phyloP scores from a whole-genome alignment of 2,113 vertebrate genomes.

The Pteruthius melanotis region DNA sequence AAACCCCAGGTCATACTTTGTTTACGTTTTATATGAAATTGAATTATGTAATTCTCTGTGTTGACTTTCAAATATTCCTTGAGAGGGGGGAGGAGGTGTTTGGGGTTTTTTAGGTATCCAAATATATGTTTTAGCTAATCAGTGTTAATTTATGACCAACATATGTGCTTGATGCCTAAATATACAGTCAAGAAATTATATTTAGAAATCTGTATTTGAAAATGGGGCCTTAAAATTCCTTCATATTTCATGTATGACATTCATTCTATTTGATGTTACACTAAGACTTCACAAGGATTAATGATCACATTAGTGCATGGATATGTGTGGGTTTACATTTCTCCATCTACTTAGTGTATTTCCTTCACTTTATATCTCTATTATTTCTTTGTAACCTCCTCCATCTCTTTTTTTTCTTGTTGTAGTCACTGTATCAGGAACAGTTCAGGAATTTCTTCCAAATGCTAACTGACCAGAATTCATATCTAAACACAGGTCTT shows the following conservation, averaged over 20 bases:
- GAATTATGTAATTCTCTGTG: neutral
- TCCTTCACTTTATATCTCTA: neutral
- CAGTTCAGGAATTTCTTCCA: neutral
- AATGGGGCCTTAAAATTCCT: neutral
- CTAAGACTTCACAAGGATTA: neutral
- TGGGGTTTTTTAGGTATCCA: neutral
- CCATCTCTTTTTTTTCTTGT: neutral
- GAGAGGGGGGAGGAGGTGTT: accelerated
- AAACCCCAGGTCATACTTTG: neutral
- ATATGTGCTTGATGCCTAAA: neutral
- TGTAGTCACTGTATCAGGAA: neutral
- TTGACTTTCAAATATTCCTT: neutral
- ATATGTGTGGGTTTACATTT: neutral
- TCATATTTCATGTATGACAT: neutral
- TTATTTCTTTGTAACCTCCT: neutral
- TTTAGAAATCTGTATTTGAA: neutral
- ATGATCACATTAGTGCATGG: neutral
- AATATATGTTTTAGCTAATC: neutral
- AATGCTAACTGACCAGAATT: neutral
- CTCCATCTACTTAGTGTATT: neutral
- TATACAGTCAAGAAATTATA: neutral
- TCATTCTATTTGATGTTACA: neutral
- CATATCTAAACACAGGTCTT: neutral
- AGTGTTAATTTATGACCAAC: neutral
- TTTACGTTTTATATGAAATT: neutral